These are phyloP conservation scores for Pristionchus mayeri DNA, from an alignment of 2,888 invertebrate species.

Conservation along the genomic window DNA sequence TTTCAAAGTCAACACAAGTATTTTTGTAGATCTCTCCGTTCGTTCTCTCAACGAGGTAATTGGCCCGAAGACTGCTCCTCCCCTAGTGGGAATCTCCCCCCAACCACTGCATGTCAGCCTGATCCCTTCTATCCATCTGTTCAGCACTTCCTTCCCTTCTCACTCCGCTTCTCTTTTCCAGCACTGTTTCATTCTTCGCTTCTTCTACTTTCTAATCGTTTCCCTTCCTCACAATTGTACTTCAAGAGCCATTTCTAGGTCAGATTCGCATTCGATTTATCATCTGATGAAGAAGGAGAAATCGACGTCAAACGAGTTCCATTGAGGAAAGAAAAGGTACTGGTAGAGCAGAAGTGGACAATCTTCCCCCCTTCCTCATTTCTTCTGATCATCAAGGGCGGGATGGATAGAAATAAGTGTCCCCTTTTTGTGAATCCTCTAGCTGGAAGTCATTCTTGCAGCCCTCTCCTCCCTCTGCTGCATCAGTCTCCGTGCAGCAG, in stretches of 20 bases:
- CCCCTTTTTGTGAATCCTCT: not conserved
- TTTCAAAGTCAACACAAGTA: too few relatives aligned
- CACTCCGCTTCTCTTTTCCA: not conserved
- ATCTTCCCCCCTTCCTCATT: not conserved
- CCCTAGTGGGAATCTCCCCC: not conserved
- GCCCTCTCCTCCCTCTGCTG: not conserved
- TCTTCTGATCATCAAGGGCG: too few relatives aligned
- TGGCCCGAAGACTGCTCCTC: constrained; percentile 35
- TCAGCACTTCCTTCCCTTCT: not conserved
- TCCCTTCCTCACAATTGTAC: not conserved
- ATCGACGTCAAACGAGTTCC: not conserved
- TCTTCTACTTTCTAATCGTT: not conserved
- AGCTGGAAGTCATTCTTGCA: not conserved
- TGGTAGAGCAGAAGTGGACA: too few relatives aligned
- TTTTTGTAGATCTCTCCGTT: constrained; percentile 44
- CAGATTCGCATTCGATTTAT: constrained; percentile 47
- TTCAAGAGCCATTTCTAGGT: not conserved
- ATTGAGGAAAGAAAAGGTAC: constrained; percentile 10
- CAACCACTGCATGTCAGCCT: constrained; percentile 41
- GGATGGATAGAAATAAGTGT: too few relatives aligned
- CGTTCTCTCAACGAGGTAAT: constrained; percentile 46
- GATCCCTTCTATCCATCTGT: constrained; percentile 35
- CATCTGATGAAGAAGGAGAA: constrained; percentile 23
- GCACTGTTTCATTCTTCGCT: not conserved
- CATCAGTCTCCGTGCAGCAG: not conserved